phyloP scores from a whole-genome alignment of 2,888 invertebrate species.

The Actias luna region DNA sequence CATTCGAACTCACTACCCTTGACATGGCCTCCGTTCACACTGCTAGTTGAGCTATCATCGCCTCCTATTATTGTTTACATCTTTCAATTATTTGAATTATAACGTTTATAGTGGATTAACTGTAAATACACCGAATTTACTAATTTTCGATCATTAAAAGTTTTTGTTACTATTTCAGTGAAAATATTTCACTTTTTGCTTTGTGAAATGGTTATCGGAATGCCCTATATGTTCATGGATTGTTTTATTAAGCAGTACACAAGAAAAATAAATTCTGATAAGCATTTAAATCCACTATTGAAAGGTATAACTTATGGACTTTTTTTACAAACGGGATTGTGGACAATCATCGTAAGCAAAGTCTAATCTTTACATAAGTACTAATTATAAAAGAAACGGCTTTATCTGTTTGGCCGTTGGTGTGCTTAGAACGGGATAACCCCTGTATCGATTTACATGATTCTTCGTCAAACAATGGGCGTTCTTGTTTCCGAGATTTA shows the following conservation, averaged over 20 bases:
- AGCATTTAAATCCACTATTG: slow-evolving; percentile 54
- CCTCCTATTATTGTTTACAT: no score
- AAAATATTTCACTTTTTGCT: slow-evolving; percentile 51
- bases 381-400: no score
- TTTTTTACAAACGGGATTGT: slow-evolving; percentile 52
- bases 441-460: no score
- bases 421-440: no score
- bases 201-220: slow-evolving; percentile 48
- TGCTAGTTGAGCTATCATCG: no score
- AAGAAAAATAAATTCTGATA: slow-evolving; percentile 46
- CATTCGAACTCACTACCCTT: no score
- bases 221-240: slow-evolving; percentile 66
- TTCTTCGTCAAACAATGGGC: no score
- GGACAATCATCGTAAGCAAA: slow-evolving; percentile 52
- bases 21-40: no score
- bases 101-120: not conserved
- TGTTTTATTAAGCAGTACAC: slow-evolving; percentile 65
- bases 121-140: not conserved
- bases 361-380: not conserved
- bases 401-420: no score
- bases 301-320: slow-evolving; percentile 54
- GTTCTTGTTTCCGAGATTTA: no score
- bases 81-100: no score
- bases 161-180: slow-evolving; percentile 44
- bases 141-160: not conserved